Base-by-base conservation (phyloP, 64 coral and sea anemone species). In the Pocillopora damicornis region DNA sequence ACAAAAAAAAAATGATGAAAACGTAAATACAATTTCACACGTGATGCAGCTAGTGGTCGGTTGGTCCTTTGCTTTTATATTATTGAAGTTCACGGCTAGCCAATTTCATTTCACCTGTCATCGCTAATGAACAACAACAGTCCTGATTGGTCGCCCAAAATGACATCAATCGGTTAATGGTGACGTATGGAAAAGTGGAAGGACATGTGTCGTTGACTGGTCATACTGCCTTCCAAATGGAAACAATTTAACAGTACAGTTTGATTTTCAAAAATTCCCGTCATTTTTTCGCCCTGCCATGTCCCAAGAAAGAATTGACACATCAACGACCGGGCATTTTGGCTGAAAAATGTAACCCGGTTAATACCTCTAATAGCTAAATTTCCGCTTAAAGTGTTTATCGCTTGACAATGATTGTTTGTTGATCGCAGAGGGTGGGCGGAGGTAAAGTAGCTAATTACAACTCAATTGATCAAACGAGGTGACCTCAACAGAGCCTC, bases 391-490 rank as follows among this genome's bases (percentile, higher is more conserved):
- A 76, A 87, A 87, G 86, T 87, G 60, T 87, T 75, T 87, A 87
- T 76, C 56, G 75, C 60, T 76, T 62, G 75, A 77, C 86, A 76
- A 76, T 90, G 73, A 90, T 85, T 90, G 89, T 84, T 90, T 90
- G 81, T 90, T 60, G 45, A 90, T 63, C 80, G 80, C 71, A 83
- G 89, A 56, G 37, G 78, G 78, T 61, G 88, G 88, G 88, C 88
- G 88, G 88, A 36, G 18, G 72, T 9, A 71, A 81, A 82, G 51
- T 59, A 74, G 78, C 77, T 84, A 82, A 90, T 90, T 75, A 76
- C 57, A 74, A 76, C 59, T 90, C 89, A 75, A 90, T 90, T 84
- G 79, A 84, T 90, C 79, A 90, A 90, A 76, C 35, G 26, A 36
- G 17, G 20, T 61, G 65, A 61, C 37, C 77, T 74, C 20, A 71